Evolutionary conservation across 1,140 invertebrate species (phyloP).

Genomic region (Halotydeus destructor): DNA sequence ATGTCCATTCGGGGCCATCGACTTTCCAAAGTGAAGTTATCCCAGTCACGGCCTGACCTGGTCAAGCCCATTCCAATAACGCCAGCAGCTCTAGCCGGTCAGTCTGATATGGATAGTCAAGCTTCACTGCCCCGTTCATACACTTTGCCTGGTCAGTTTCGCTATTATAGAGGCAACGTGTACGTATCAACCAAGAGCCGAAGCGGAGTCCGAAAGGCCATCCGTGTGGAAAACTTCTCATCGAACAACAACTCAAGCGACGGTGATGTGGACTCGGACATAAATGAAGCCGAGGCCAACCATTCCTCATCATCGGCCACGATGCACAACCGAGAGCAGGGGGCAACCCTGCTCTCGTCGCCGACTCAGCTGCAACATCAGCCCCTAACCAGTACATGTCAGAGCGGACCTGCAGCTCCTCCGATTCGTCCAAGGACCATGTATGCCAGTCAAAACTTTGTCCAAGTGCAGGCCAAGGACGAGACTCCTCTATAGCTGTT

Average conservation of each 20-base stretch:
- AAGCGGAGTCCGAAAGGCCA: conserved; percentile 29
- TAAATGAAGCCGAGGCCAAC: conserved; percentile 10
- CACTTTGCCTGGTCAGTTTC: conserved; percentile 58
- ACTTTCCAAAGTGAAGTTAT: background rate
- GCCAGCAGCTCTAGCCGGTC: conserved; percentile 30
- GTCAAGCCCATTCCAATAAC: background rate
- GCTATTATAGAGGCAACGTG: conserved; percentile 34
- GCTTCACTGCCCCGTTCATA: conserved; percentile 57
- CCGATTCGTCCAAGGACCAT: no score
- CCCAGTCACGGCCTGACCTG: conserved; percentile 15
- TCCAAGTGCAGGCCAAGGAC: no score
- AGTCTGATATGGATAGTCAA: conserved; percentile 49
- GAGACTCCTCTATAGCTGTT: no score
- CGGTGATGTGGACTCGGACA: conserved; percentile 29
- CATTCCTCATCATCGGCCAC: no score
- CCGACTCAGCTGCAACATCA: no score
- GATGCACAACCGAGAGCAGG: no score
- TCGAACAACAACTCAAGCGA: conserved; percentile 61
- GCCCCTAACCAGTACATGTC: no score
- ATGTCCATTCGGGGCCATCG: conserved; percentile 56
- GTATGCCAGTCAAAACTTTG: no score
- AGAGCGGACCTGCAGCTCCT: no score
- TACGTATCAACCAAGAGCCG: conserved; percentile 25
- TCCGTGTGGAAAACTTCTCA: conserved; percentile 37
- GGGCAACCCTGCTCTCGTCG: no score